These are phyloP conservation scores for Botrylloides violaceus DNA, from an alignment of 23 tunicate species.

Conservation along the genomic window DNA sequence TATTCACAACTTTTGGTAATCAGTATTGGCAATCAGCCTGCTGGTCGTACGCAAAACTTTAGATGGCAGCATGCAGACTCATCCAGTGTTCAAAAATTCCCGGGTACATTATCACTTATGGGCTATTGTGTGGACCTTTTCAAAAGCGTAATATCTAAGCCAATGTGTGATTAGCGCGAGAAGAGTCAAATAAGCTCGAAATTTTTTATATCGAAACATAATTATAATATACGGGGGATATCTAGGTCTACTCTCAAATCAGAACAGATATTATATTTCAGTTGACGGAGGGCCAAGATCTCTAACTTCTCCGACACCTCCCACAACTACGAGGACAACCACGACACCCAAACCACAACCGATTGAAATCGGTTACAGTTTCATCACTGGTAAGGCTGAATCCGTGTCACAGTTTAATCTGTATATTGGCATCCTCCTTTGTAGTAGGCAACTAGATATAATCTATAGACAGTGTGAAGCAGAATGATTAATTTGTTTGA, in stretches of 20 bases:
- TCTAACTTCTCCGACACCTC: not conserved
- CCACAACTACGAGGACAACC: not conserved
- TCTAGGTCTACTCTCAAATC: not conserved
- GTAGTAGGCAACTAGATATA: no score
- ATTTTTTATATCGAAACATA: not conserved
- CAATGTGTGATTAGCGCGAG: not conserved
- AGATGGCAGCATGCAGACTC: no score
- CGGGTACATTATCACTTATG: no score
- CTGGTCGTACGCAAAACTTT: no score
- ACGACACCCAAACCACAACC: not conserved
- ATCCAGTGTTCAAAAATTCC: no score
- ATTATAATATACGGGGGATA: not conserved
- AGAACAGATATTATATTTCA: not conserved
- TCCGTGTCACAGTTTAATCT: not conserved
- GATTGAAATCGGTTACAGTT: constrained; percentile 9
- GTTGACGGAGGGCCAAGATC: not conserved
- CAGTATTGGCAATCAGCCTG: no score
- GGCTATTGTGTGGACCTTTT: no score
- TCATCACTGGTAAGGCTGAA: not conserved
- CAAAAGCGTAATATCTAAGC: no score
- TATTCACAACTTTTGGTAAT: no score
- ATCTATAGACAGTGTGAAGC: no score
- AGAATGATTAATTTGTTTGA: not conserved
- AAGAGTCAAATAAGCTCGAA: not conserved
- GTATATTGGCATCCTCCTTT: no score